phyloP scores from a whole-genome alignment of 2,888 invertebrate species.

The Drosophila nr. perissopoda region DNA sequence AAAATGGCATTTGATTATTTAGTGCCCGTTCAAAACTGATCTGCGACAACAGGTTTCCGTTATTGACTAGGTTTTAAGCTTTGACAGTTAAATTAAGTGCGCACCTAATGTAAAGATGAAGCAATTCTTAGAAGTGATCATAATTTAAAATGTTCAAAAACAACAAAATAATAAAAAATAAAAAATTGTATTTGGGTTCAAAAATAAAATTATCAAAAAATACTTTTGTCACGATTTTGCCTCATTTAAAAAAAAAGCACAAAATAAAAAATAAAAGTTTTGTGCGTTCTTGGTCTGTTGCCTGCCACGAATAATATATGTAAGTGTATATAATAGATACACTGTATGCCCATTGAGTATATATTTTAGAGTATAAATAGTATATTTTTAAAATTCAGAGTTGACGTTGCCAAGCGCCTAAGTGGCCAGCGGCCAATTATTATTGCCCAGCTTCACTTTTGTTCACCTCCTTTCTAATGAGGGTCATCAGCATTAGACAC shows the following conservation, averaged over 20 bases:
- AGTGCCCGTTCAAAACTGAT: conserved; percentile 6
- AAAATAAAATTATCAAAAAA: conserved; percentile 34
- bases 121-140: neutral
- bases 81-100: neutral
- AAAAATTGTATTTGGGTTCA: neutral
- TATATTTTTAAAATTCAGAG: conserved; percentile 33
- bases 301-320: conserved; percentile 8
- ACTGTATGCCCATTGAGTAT: conserved; percentile 17
- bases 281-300: conserved; percentile 20
- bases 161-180: conserved; percentile 25
- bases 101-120: neutral
- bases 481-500: conserved; percentile 39
- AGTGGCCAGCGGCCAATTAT: conserved; percentile 16
- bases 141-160: neutral
- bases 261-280: conserved; percentile 22
- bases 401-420: conserved; percentile 50
- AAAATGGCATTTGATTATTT: conserved; percentile 29
- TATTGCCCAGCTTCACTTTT: conserved; percentile 9
- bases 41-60: conserved; percentile 39
- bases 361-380: conserved; percentile 15
- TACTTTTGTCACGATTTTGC: conserved; percentile 70
- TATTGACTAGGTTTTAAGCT: neutral
- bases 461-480: conserved; percentile 22
- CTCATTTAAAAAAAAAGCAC: conserved; percentile 44
- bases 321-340: neutral